Evolutionary conservation across 2,797 vertebrate species (phyloP), one percentile per base, ranked within the genome.

Genomic region (Pygocentrus nattereri): DNA sequence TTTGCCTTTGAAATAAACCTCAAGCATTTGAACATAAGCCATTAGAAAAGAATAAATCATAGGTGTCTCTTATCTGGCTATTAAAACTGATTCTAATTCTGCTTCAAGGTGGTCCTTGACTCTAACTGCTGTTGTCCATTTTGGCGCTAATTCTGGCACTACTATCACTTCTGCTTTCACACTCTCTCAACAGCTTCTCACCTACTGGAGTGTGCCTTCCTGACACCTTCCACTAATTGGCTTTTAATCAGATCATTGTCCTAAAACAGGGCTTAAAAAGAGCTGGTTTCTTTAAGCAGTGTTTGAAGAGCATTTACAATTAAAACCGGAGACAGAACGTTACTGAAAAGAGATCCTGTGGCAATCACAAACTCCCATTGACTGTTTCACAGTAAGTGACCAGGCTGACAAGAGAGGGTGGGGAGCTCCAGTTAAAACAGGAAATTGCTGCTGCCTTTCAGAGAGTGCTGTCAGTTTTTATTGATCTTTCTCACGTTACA

Each of bases 171-270:
- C 52, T 68, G 27, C n/a, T 70, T 80, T 80, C 56, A 65, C 80
- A 69, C 67, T 34, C 23, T 65, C 27, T 31, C 68, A 44, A 75
- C 3, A 25, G 56, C 74, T 38, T 74, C 41, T 70, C 54, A 68
- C 62, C 25, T 83, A 52, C 44, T 49, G 49, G 23, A 58, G 75
- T 75, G 38, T 50, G 50, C 54, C 76, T 77, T 58, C 49, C 41
- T 44, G 34, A 56, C 25, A 70, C 67, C 52, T 67, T 67, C 21
- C 38, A 52, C 64, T 73, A 65, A 80, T 69, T 72, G 72, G 41
- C 52, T 79, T 85, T 12, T 41, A 88, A 80, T 65, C 38, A 86
- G 71, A 38, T 49, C 25, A 47, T 82, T 38, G 59, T 50, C 73
- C 18, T 64, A 25, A 74, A 62, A 62, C n/a, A 38, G 65, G 23